Evolutionary conservation across 2,113 vertebrate species (phyloP).

Genomic region (Oxyruncus cristatus): DNA sequence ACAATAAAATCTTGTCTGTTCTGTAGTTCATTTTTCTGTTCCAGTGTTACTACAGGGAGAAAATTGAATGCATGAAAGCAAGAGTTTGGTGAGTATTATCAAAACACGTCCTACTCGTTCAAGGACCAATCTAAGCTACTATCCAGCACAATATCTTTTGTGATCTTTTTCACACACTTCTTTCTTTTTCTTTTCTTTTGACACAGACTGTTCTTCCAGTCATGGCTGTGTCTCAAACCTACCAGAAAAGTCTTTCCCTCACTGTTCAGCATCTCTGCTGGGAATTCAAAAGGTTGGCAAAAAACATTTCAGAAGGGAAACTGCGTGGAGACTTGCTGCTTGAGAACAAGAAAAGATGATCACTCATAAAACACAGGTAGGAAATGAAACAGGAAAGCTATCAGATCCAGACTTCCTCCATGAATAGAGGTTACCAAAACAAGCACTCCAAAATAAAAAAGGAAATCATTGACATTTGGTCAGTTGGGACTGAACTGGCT

Average conservation of each 20-base stretch:
- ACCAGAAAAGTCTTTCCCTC: background rate
- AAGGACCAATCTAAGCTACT: background rate
- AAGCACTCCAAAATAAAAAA: background rate
- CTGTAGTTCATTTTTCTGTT: background rate
- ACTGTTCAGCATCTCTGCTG: background rate
- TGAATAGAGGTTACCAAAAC: slow-evolving; percentile 16
- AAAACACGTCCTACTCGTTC: background rate
- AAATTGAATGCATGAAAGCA: background rate
- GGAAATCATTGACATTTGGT: slow-evolving; percentile 37
- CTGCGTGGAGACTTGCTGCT: background rate
- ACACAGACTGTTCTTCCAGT: background rate
- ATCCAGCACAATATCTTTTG: background rate
- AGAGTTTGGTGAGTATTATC: background rate
- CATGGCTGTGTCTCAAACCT: background rate
- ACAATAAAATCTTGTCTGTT: background rate
- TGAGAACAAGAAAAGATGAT: slow-evolving; percentile 52
- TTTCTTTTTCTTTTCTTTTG: background rate
- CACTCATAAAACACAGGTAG: slow-evolving; percentile 43
- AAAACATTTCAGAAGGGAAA: slow-evolving; percentile 31
- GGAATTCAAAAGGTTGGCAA: slow-evolving; percentile 4
- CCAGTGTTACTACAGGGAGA: background rate
- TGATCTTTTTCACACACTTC: background rate
- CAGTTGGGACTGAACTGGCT: slow-evolving; percentile 1
- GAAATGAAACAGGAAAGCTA: slow-evolving; percentile 50
- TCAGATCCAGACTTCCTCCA: slow-evolving; percentile 49